Conservation (phyloP, 2,113 vertebrate species). For the Falco punctatus region DNA sequence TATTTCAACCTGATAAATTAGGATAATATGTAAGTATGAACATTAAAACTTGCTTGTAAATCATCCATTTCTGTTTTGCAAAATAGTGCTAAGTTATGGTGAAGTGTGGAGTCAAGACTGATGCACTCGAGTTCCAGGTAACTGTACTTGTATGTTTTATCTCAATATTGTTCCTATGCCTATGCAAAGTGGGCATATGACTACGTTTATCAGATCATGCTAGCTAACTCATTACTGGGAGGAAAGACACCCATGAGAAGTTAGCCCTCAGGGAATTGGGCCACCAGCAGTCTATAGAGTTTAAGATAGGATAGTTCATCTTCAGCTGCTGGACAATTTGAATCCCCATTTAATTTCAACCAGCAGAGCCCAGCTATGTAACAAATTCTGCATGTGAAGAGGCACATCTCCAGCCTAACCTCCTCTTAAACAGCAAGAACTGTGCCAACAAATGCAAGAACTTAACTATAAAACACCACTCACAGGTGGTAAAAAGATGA, state of each 20-base stretch:
- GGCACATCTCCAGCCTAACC: neutral
- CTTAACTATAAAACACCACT: neutral
- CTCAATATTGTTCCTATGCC: neutral
- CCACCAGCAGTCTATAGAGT: neutral
- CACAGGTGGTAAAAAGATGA: neutral
- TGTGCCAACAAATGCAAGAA: neutral
- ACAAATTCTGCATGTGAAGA: rapidly evolving
- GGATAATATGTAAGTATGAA: neutral
- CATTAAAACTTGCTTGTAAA: conserved; percentile 40
- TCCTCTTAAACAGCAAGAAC: neutral
- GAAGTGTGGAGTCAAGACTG: neutral
- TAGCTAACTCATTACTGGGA: neutral
- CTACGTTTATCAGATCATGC: neutral
- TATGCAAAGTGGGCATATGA: rapidly evolving
- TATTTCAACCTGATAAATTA: neutral
- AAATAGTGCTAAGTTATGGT: neutral
- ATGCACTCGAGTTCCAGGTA: neutral
- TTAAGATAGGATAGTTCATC: neutral
- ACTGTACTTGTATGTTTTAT: neutral
- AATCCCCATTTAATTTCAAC: neutral
- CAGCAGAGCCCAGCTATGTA: neutral
- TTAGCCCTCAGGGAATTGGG: neutral
- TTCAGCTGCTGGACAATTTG: neutral
- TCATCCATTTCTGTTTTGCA: neutral
- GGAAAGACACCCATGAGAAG: neutral